Base-by-base conservation (phyloP, 2,113 vertebrate genomes). In the Balaeniceps rex region DNA sequence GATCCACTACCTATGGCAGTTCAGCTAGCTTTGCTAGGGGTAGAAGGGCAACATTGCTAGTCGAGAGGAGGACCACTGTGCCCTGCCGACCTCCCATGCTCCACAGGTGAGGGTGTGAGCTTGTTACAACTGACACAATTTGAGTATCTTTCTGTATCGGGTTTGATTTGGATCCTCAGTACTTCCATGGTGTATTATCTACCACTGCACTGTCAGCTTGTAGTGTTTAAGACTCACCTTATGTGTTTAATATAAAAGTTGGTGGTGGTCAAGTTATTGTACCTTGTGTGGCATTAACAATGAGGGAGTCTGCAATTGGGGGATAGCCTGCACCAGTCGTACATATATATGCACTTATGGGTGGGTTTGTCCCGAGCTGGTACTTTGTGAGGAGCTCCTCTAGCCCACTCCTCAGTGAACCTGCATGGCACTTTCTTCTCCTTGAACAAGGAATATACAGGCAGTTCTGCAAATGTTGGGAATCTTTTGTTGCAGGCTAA, bases 281-380 rank as follows among this genome's bases (percentile, higher is more conserved):
- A 25, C 52, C 49, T 60, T 49, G 13, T 13, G 22, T 23, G 49
- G 22, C 14, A 9, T 63, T 51, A 51, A 11, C 19, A 22, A 24
- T 24, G 66, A 28, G 22, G 46, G 25, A 25, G 15, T 31, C 31
- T 40, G 57, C 19, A 19, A 4, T 0, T 14, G 10, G 18, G 55
- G 33, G 14, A 26, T 5, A 26, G 38, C 34, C 63, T 85, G 63
- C 12, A 7, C 38, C 2, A 0, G 3, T 13, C 65, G 51, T 44
- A 44, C 14, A 44, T 44, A 44, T n/a, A 3, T 4, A 2, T 24
- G 29, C 25, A 1, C 33, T 31, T n/a, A 4, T 0, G 5, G 40
- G 4, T 47, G 69, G 24, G 29, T 31, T 46, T 66, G 47, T 76
- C 42, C 51, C 2, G 3, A 15, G 33, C 16, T 17, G 29, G 12